phyloP scores from a whole-genome alignment of 2,113 vertebrate species.

The Sitta europaea region DNA sequence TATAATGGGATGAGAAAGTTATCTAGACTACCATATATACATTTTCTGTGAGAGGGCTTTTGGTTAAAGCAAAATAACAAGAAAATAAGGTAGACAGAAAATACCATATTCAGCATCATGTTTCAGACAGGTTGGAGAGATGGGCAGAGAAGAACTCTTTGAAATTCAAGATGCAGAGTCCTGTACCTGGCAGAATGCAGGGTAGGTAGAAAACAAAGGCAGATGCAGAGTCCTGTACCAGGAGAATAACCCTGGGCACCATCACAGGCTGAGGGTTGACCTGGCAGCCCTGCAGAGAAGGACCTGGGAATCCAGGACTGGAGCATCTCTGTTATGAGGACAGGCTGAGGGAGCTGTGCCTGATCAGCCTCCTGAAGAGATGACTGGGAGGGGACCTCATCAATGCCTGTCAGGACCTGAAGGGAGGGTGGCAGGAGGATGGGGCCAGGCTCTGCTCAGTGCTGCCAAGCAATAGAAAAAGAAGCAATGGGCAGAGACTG shows the following conservation, averaged over 20 bases:
- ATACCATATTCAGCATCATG: background rate
- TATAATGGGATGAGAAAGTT: background rate
- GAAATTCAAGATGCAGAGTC: background rate
- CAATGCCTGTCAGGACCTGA: background rate
- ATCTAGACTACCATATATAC: background rate
- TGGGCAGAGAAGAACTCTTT: background rate
- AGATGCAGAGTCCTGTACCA: no score
- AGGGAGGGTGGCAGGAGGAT: background rate
- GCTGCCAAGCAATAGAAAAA: background rate
- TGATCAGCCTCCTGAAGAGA: background rate
- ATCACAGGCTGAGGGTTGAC: background rate
- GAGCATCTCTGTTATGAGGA: background rate
- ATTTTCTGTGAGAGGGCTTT: background rate
- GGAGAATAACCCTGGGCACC: background rate
- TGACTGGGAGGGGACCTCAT: background rate
- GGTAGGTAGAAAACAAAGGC: no score
- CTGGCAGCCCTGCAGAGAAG: background rate
- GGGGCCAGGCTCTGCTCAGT: background rate
- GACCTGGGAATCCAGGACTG: no score
- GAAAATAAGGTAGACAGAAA: background rate
- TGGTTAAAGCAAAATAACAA: background rate
- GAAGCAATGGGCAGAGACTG: background rate
- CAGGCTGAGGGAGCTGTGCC: background rate
- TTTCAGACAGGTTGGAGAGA: background rate
- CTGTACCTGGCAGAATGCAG: no score